Evolutionary conservation across 2,113 vertebrate genomes (phyloP), one percentile per base, ranked within the genome.

Genomic region (zebrafish (Danio rerio)): DNA sequence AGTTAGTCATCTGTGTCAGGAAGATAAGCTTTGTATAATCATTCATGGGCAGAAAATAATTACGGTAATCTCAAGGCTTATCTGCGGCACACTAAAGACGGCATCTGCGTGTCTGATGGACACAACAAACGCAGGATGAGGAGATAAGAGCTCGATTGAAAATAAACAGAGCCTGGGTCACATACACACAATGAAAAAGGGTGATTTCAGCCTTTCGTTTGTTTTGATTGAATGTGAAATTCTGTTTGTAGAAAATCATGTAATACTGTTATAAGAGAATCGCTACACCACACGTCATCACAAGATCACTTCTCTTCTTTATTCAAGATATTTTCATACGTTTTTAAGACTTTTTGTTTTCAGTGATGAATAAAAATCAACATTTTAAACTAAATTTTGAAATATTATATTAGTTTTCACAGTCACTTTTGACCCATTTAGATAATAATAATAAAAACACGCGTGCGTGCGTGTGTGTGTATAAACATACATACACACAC

Each of bases 41-140:
- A 73, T 74, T 74, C 68, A 79, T 63, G 72, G 40, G 56, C 20
- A 76, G 56, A 78, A 78, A 52, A 83, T 21, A 59, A 68, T 59
- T 66, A 21, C 16, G 5, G 20, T 31, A 61, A 59, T 78, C 61
- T 69, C 18, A 78, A 70, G 78, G 52, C 81, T 77, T 78, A 78
- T 83, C 81, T 15, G 45, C 59, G 68, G 40, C 52, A 52, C n/a
- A 12, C 21, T 58, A 70, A 61, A 83, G 9, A 59, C 65, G 68
- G 71, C 43, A 40, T 82, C 59, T 82, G 61, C 45, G 15, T 13
- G 21, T 52, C 42, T 66, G 20, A 18, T 21, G 20, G 66, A 70
- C 76, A 79, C 59, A 53, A 63, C 75, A 78, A 16, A 47, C n/a
- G n/a, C 40, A 40, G 40, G 52, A 69, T 63, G 16, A 81, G 53